Base-by-base conservation (phyloP, 1,140 invertebrate species). In the Eriosoma lanigerum region DNA sequence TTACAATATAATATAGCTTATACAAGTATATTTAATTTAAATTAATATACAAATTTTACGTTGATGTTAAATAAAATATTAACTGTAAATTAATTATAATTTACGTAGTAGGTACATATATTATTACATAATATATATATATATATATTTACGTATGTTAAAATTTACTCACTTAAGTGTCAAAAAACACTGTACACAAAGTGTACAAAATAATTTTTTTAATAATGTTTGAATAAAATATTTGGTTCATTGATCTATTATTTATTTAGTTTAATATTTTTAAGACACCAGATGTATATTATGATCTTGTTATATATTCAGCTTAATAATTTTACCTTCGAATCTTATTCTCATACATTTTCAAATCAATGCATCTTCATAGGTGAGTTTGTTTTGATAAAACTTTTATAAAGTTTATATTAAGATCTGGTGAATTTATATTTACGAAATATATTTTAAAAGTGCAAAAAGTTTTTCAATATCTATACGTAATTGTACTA, bases 361-460 rank as follows among this genome's bases (percentile, higher is more conserved):
- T 21, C 10, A 68, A 24, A 46, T 38, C 38, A 8, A 13, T 66
- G n/a, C 3, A n/a, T 44, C n/a, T 38, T 68, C 12, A 48, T n/a
- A 68, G 12, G 64, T 68, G 38, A n/a, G 44, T 46, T 46, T 24
- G 6, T 46, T 68, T 68, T 68, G 10, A 12, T 8, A 24, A 66
- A 68, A 68, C 38, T 68, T 46, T 1, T 24, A 46, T 46, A 21
- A 68, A 68, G 38, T 46, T 68, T 68, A 46, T 68, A 68, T 46
- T 68, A 68, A 68, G 44, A 68, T 68, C 46, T 46, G 38, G 38
- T 48, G 21, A 46, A 46, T 48, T 46, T 13, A 12, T 46, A 46
- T 68, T 1, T 13, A 24, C 21, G 5, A 46, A 46, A 48, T 24
- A 21, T 0, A 58, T 21, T 10, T 1, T n/a, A 10, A 58, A 26